phyloP scores from a whole-genome alignment of 2,888 invertebrate species.

The Drosophila acutilabella region DNA sequence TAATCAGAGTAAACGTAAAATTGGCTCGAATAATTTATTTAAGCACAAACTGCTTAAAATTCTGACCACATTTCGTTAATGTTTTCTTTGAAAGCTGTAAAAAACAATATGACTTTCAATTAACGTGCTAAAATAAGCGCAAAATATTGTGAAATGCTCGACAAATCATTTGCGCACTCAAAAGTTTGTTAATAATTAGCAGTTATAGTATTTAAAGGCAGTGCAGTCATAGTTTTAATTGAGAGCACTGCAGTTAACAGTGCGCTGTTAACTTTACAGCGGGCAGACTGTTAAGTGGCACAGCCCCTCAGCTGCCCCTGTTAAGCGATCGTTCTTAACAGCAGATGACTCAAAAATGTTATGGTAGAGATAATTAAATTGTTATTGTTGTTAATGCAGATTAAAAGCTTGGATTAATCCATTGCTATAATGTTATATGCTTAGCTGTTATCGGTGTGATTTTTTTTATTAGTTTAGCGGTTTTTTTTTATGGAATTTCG shows the following conservation, averaged over 20 bases:
- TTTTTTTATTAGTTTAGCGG: neutral
- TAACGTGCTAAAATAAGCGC: slow-evolving; percentile 30
- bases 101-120: slow-evolving; percentile 15
- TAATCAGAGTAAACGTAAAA: slow-evolving; percentile 4
- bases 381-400: too few species aligned
- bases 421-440: too few species aligned
- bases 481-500: neutral
- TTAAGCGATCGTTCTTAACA: neutral
- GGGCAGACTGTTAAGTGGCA: neutral
- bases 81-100: neutral
- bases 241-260: neutral
- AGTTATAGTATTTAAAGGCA: neutral
- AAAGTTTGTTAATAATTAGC: neutral
- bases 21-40: slow-evolving; percentile 24
- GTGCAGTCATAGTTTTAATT: neutral
- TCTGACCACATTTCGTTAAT: slow-evolving; percentile 26
- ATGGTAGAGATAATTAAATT: too few species aligned
- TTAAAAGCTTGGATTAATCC: too few species aligned
- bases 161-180: neutral
- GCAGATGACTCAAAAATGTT: neutral
- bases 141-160: slow-evolving; percentile 48
- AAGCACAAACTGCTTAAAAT: slow-evolving; percentile 39
- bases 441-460: neutral
- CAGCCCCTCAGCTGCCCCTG: neutral
- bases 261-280: neutral